These are phyloP conservation scores for Haemorhous mexicanus DNA, from an alignment of 2,113 vertebrate genomes.

Conservation along the genomic window DNA sequence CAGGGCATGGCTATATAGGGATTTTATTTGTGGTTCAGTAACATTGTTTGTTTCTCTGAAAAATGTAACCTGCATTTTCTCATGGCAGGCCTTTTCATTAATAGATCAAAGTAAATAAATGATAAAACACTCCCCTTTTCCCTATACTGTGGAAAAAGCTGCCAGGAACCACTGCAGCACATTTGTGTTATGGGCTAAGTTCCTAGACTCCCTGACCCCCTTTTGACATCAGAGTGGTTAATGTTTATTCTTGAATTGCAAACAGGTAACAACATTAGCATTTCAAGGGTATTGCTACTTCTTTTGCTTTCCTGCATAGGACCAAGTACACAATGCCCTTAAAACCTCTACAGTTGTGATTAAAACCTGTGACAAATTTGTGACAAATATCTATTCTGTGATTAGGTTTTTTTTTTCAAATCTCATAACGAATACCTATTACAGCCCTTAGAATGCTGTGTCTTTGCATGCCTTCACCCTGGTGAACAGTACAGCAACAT, in stretches of 20 bases:
- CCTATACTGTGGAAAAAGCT: background rate
- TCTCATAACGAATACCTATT: background rate
- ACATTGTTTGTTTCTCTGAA: background rate
- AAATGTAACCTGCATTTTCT: background rate
- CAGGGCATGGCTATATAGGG: accelerated
- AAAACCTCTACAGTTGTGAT: background rate
- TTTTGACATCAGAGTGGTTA: background rate
- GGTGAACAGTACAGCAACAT: background rate
- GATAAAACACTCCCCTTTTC: background rate
- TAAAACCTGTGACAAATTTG: background rate
- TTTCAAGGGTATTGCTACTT: background rate
- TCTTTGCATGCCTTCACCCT: background rate
- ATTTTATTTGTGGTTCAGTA: background rate
- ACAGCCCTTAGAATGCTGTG: background rate
- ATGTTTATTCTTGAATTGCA: background rate
- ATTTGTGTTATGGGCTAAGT: background rate
- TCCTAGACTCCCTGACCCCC: too few relatives aligned
- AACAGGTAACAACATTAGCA: background rate
- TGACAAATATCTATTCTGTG: background rate
- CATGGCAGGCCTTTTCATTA: background rate
- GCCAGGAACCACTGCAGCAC: background rate
- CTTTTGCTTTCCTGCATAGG: background rate
- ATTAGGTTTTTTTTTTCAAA: background rate
- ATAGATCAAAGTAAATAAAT: background rate
- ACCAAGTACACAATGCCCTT: background rate